phyloP scores from a whole-genome alignment of 64 coral and sea anemone species.

The Anthopleura sola region DNA sequence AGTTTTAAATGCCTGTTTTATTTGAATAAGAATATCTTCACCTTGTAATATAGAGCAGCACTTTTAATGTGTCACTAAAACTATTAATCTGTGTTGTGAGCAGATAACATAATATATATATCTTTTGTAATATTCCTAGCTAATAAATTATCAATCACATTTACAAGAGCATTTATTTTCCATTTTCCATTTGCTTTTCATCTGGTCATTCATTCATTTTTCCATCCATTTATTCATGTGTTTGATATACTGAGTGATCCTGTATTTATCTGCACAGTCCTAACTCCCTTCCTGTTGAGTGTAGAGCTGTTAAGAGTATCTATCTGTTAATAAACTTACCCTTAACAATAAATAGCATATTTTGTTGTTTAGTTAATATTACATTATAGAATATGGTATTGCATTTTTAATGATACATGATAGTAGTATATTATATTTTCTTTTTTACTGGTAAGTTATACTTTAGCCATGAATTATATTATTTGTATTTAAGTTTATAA shows the following conservation, averaged over 20 bases:
- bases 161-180: not conserved
- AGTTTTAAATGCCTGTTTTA: slow-evolving; percentile 11
- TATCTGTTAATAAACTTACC: not conserved
- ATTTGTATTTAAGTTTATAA: no score
- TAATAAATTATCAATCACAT: slow-evolving; percentile 7
- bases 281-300: no score
- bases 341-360: not conserved
- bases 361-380: not conserved
- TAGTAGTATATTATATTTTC: no score
- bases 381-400: not conserved
- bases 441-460: no score
- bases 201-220: not conserved
- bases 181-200: not conserved
- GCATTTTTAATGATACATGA: not conserved
- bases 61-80: not conserved
- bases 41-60: not conserved
- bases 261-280: not conserved
- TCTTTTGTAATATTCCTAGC: not conserved
- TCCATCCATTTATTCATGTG: not conserved
- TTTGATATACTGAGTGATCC: not conserved
- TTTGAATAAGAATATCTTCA: slow-evolving; percentile 6
- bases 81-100: not conserved
- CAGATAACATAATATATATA: not conserved
- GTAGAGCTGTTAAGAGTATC: not conserved
- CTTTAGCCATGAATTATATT: no score